Percentiles rank a stretch among this genome's conserved stretches.
phyloP scores from a whole-genome alignment of 2,113 vertebrate species.

The Hypocryptadius cinnamomeus region DNA sequence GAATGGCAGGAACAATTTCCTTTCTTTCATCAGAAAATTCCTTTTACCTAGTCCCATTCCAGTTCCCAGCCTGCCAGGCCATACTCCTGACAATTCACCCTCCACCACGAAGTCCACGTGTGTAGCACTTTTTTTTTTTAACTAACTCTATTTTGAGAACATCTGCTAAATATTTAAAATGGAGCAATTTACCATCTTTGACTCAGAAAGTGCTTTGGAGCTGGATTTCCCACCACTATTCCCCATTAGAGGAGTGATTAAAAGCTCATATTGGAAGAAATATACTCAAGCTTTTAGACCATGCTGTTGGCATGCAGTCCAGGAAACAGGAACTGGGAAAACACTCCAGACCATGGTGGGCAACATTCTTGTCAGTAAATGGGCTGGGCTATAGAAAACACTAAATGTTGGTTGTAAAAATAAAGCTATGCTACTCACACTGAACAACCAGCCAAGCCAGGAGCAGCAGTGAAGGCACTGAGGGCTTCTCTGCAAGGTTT shows the following conservation, averaged over 20 bases:
- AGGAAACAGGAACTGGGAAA: not conserved
- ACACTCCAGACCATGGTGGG: not conserved
- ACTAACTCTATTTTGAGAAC: not conserved
- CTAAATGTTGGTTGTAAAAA: not conserved
- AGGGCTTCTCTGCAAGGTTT: not conserved
- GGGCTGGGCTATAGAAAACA: not conserved
- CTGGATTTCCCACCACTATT: not conserved
- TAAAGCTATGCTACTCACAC: not conserved
- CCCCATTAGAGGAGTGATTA: not conserved
- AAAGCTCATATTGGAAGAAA: not conserved
- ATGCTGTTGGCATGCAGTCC: not conserved
- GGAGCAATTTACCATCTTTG: not conserved
- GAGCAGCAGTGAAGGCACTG: not conserved
- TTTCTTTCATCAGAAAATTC: conserved; percentile 50
- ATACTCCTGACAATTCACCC: not conserved
- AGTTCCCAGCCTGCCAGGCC: not conserved
- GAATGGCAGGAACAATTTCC: conserved; percentile 50
- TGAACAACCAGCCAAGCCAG: not conserved
- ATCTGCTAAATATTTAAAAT: conserved; percentile 14
- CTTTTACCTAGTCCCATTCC: not conserved
- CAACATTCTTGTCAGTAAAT: not conserved
- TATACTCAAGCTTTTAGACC: not conserved
- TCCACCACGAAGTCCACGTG: not conserved
- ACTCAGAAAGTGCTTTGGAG: not conserved
- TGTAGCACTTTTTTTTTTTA: not conserved